A percentile compares a stretch with the other conserved stretches of the same genome.
Evolutionary conservation across 1,140 invertebrate species (phyloP).

Genomic region (Sycophaga agraensis): DNA sequence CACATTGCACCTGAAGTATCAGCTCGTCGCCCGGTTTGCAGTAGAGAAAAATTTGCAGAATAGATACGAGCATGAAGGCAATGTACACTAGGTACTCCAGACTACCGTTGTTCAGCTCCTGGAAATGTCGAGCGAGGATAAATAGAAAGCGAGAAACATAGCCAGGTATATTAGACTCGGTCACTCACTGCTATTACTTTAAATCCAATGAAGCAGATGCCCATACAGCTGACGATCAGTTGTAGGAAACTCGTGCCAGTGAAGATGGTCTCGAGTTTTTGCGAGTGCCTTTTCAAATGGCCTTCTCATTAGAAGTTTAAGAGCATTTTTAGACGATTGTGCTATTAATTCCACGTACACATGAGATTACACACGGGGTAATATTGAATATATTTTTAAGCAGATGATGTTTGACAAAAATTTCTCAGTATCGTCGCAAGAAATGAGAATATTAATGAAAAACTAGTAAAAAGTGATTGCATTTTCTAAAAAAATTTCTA

Average conservation of each 20-base stretch:
- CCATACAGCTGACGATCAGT: slow-evolving; percentile 28
- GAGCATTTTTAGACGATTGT: too few species aligned
- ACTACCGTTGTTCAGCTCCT: slow-evolving; percentile 12
- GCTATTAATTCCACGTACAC: too few species aligned
- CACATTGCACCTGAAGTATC: slow-evolving; percentile 15
- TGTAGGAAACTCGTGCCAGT: slow-evolving; percentile 18
- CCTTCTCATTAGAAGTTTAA: not conserved
- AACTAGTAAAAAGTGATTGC: too few species aligned
- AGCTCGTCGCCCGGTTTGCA: slow-evolving; percentile 23
- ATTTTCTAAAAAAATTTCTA: too few species aligned
- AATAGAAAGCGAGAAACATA: not conserved
- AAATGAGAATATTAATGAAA: too few species aligned
- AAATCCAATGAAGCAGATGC: slow-evolving; percentile 31
- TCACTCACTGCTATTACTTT: slow-evolving; percentile 28
- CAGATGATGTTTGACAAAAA: too few species aligned
- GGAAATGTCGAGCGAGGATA: not conserved
- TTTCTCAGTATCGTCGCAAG: too few species aligned
- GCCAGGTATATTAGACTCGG: too few species aligned
- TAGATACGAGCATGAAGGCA: slow-evolving; percentile 13
- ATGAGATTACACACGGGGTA: too few species aligned
- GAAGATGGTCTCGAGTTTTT: slow-evolving; percentile 12
- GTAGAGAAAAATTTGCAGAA: slow-evolving; percentile 28
- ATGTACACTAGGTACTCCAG: slow-evolving; percentile 15
- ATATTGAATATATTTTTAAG: not conserved
- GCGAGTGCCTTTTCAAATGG: slow-evolving; percentile 7